Percentiles rank a stretch among this genome's conserved stretches.
These are phyloP conservation scores for Macquaria australasica DNA, from an alignment of 2,113 vertebrate species.

Conservation along the genomic window DNA sequence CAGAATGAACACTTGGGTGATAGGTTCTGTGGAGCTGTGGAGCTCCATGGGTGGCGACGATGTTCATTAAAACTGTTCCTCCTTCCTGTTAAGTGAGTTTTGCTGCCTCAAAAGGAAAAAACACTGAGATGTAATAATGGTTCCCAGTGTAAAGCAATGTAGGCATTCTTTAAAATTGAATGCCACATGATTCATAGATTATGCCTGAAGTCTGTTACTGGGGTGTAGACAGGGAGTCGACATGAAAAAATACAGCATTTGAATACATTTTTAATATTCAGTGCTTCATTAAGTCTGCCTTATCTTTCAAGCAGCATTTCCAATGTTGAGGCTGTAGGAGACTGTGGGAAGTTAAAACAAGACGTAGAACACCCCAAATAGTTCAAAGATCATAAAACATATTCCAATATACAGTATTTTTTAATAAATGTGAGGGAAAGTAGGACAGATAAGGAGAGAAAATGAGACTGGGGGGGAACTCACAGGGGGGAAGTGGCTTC, in stretches of 20 bases:
- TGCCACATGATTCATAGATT: conserved; percentile 15
- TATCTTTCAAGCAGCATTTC: conserved; percentile 31
- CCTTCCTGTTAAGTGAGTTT: neutral
- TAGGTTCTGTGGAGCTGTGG: conserved; percentile 37
- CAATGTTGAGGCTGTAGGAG: neutral
- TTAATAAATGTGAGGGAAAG: conserved; percentile 58
- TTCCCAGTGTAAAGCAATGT: neutral
- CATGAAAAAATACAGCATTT: conserved; percentile 19
- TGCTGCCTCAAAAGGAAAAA: neutral
- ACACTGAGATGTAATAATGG: neutral
- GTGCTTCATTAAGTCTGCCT: conserved; percentile 40
- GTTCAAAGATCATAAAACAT: conserved; percentile 50
- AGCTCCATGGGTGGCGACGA: neutral
- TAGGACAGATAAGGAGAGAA: conserved; percentile 53
- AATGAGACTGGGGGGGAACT: conserved; percentile 29
- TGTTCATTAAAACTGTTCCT: neutral
- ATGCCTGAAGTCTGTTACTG: conserved; percentile 22
- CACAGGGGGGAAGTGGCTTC: conserved; percentile 1
- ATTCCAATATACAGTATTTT: conserved; percentile 19
- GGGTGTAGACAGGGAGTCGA: neutral
- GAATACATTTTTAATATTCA: conserved; percentile 52
- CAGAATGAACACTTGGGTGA: conserved; percentile 35
- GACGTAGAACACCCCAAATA: conserved; percentile 9
- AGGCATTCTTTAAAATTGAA: conserved; percentile 19
- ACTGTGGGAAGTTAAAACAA: conserved; percentile 38